Conservation (phyloP, 2,888 invertebrate species). For the Cantharis lateralis region DNA sequence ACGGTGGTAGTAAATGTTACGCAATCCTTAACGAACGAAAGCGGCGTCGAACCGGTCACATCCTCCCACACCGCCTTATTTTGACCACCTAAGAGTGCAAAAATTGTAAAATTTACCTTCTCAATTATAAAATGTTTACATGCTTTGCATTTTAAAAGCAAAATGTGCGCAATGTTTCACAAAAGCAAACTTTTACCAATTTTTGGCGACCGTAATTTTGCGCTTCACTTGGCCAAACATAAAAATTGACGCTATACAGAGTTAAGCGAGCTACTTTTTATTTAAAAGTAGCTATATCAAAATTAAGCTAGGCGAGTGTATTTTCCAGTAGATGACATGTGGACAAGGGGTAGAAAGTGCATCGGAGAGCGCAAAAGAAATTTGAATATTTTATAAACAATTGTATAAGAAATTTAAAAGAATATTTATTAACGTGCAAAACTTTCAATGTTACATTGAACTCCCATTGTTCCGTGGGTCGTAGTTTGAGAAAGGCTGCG, state of each 20-base stretch:
- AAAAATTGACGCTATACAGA: neutral
- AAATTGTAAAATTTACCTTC: neutral
- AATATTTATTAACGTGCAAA: no score
- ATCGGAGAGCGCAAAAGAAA: no score
- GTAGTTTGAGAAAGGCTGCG: no score
- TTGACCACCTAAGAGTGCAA: slow-evolving; percentile 75
- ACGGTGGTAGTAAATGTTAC: slow-evolving; percentile 99
- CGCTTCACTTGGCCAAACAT: neutral
- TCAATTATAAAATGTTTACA: neutral
- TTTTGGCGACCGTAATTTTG: neutral
- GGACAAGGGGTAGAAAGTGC: no score
- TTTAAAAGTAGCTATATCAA: no score
- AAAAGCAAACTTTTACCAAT: neutral
- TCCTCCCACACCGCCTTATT: slow-evolving; percentile 99
- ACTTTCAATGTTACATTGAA: no score
- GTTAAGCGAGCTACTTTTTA: neutral
- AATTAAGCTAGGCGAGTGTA: no score
- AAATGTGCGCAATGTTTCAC: neutral
- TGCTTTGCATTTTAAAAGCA: neutral
- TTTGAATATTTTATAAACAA: no score
- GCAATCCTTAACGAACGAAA: slow-evolving; percentile 95
- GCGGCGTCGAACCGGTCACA: slow-evolving; percentile 96
- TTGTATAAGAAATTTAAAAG: no score
- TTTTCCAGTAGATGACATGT: no score
- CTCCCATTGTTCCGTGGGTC: no score